A percentile compares a stretch with the other conserved stretches of the same genome.
These are phyloP conservation scores for Zophobas morio DNA, from an alignment of 1,140 invertebrate species.

Conservation along the genomic window DNA sequence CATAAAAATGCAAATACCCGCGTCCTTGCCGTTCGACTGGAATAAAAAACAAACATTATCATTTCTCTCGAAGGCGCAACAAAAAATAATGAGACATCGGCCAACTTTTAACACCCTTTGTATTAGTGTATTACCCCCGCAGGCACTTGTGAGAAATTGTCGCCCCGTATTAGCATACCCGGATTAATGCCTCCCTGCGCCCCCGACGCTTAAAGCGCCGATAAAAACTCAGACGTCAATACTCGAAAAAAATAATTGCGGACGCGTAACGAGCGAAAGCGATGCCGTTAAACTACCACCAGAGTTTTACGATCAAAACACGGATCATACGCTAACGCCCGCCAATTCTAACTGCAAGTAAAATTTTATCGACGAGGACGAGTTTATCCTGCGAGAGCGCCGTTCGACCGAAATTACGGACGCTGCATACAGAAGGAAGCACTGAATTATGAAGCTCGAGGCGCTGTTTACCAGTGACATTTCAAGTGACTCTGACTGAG, in stretches of 20 bases:
- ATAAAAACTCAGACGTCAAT: slow-evolving; percentile 12
- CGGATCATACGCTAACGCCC: slow-evolving; percentile 3
- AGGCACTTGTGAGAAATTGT: slow-evolving; percentile 53
- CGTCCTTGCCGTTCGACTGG: slow-evolving; percentile 46
- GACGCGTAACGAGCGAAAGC: slow-evolving; percentile 1
- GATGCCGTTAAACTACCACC: neutral
- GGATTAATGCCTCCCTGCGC: slow-evolving; percentile 49
- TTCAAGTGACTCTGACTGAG: too few species aligned
- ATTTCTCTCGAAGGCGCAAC: slow-evolving; percentile 58
- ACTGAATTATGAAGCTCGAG: too few species aligned
- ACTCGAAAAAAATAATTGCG: slow-evolving; percentile 34
- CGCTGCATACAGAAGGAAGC: too few species aligned
- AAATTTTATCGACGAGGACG: slow-evolving; percentile 21
- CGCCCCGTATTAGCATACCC: slow-evolving; percentile 56
- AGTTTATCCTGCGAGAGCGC: neutral
- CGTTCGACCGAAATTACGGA: too few species aligned
- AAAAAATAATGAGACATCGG: slow-evolving; percentile 61
- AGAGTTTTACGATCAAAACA: slow-evolving; percentile 9
- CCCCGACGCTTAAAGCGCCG: slow-evolving; percentile 6
- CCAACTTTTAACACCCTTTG: slow-evolving; percentile 60
- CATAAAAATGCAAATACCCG: slow-evolving; percentile 62
- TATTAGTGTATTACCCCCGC: slow-evolving; percentile 56
- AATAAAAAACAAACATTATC: slow-evolving; percentile 61
- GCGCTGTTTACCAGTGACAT: too few species aligned
- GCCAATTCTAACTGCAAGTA: neutral